phyloP scores from a whole-genome alignment of 2,113 vertebrate genomes.

The Phyllostomus hastatus region DNA sequence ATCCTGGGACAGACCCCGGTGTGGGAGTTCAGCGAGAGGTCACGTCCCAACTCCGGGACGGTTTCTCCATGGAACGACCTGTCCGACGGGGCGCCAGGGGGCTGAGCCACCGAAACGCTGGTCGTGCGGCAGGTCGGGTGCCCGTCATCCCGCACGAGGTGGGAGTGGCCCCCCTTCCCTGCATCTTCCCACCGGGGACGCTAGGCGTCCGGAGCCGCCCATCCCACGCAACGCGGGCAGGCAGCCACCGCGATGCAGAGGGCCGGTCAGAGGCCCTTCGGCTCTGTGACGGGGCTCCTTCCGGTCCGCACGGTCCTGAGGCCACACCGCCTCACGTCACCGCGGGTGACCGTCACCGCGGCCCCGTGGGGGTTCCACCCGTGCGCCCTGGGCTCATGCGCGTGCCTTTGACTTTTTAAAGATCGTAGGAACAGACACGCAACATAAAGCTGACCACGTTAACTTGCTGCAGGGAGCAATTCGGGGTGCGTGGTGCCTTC shows the following conservation, averaged over 20 bases:
- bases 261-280: not conserved
- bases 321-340: accelerated
- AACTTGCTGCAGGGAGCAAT: not conserved
- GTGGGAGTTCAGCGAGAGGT: accelerated
- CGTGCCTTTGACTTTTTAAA: no score
- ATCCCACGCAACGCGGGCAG: not conserved
- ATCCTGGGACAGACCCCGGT: accelerated
- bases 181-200: no score
- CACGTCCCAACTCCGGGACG: accelerated
- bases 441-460: not conserved
- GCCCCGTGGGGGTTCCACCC: no score
- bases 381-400: not conserved
- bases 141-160: accelerated
- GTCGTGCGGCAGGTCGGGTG: accelerated
- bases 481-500: not conserved
- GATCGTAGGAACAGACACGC: not conserved
- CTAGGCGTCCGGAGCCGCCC: accelerated
- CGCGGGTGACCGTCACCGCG: accelerated
- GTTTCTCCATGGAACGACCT: not conserved
- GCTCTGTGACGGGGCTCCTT: not conserved
- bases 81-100: not conserved
- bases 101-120: not conserved
- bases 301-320: accelerated
- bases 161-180: not conserved
- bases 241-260: accelerated